phyloP scores from a whole-genome alignment of 2,888 invertebrate genomes.

The Archaeoteleia sp. region DNA sequence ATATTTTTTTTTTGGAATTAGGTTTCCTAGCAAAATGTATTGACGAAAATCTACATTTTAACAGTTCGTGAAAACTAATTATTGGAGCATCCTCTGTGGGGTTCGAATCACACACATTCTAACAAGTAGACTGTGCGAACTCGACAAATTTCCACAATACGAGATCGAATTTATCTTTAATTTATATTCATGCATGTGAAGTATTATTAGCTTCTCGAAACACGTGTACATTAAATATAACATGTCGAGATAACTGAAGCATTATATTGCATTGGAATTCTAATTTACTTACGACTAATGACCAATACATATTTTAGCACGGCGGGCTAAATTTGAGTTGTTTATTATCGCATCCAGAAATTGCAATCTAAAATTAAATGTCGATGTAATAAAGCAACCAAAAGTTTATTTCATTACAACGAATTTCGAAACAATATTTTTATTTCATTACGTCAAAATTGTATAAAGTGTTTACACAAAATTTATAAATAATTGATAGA shows the following conservation, averaged over 20 bases:
- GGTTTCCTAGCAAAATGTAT: too few relatives aligned
- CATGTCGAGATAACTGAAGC: slow-evolving; percentile 20
- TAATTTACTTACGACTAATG: slow-evolving; percentile 28
- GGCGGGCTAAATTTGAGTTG: too few relatives aligned
- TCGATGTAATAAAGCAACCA: too few relatives aligned
- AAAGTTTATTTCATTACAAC: too few relatives aligned
- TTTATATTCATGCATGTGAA: slow-evolving; percentile 36
- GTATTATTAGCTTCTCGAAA: slow-evolving; percentile 28
- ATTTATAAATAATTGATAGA: too few relatives aligned
- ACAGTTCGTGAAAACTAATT: slow-evolving; percentile 18
- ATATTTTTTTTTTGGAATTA: too few relatives aligned
- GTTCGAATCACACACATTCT: slow-evolving; percentile 23
- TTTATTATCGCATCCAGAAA: too few relatives aligned
- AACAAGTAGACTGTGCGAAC: slow-evolving; percentile 17
- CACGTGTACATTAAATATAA: slow-evolving; percentile 25
- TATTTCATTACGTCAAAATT: too few relatives aligned
- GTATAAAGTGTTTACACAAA: too few relatives aligned
- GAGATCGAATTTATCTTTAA: slow-evolving; percentile 25
- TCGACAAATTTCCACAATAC: slow-evolving; percentile 29
- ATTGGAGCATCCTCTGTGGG: slow-evolving; percentile 11
- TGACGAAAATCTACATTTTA: too few relatives aligned
- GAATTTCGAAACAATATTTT: too few relatives aligned
- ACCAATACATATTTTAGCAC: slow-evolving; percentile 16
- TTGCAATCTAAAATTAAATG: too few relatives aligned
- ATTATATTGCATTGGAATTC: slow-evolving; percentile 24